These are phyloP conservation scores for Acronicta aceris DNA, from an alignment of 2,888 invertebrate species.

Conservation along the genomic window DNA sequence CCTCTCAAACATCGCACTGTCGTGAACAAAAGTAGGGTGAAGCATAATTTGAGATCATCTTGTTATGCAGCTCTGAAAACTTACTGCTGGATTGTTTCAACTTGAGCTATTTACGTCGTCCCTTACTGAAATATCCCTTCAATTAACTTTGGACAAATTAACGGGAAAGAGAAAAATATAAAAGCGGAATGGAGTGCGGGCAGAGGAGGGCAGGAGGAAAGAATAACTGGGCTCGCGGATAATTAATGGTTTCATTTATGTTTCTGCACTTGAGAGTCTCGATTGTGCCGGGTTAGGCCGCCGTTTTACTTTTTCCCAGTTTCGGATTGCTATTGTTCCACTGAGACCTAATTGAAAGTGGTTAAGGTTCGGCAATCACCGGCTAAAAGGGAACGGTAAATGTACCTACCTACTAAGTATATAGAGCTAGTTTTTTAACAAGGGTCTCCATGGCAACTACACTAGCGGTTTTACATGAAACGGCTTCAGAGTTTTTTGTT, in stretches of 20 bases:
- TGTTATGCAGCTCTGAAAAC: slow-evolving; percentile 68
- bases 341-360: slow-evolving; percentile 78
- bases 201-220: slow-evolving; percentile 70
- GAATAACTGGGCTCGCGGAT: slow-evolving; percentile 86
- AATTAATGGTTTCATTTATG: slow-evolving; percentile 89
- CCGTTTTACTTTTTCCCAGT: slow-evolving; percentile 78
- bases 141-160: slow-evolving; percentile 84
- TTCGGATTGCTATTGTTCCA: slow-evolving; percentile 84
- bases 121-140: slow-evolving; percentile 76
- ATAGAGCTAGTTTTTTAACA: too few relatives aligned
- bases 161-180: slow-evolving; percentile 80
- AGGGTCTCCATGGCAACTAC: too few relatives aligned
- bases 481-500: too few relatives aligned
- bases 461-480: too few relatives aligned
- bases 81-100: slow-evolving; percentile 66
- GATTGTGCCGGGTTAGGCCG: slow-evolving; percentile 84
- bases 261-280: slow-evolving; percentile 87
- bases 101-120: slow-evolving; percentile 73
- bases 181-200: slow-evolving; percentile 66
- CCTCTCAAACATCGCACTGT: slow-evolving; percentile 51
- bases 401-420: slow-evolving; percentile 8
- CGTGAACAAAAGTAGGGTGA: slow-evolving; percentile 58
- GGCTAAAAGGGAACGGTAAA: slow-evolving; percentile 12
- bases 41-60: slow-evolving; percentile 69
- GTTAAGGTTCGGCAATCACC: slow-evolving; percentile 72